Conservation (phyloP, 2,797 vertebrate genomes). For the Taeniopygia guttata region DNA sequence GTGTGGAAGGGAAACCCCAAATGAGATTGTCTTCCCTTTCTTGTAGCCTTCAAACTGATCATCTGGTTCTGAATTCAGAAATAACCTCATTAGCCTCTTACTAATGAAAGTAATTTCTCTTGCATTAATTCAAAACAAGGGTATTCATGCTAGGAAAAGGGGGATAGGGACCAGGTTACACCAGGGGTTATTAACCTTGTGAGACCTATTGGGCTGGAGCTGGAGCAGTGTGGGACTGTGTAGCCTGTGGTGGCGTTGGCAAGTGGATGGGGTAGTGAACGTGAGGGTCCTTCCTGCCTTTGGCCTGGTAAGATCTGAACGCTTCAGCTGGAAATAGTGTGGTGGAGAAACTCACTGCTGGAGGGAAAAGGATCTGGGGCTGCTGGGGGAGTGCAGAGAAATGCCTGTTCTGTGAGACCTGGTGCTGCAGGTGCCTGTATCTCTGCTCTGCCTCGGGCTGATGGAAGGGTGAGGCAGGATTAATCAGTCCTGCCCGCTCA, state of each 20-base stretch:
- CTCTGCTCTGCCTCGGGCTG: background rate
- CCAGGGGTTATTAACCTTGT: background rate
- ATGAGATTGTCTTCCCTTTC: background rate
- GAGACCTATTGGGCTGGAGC: background rate
- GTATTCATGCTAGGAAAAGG: background rate
- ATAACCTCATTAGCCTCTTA: background rate
- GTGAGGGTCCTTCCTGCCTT: background rate
- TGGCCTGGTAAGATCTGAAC: background rate
- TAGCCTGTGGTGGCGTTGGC: background rate
- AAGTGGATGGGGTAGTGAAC: background rate
- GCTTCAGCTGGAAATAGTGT: background rate
- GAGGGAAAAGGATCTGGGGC: background rate
- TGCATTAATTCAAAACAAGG: background rate
- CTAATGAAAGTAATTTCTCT: background rate
- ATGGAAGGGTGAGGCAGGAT: background rate
- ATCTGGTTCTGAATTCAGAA: background rate
- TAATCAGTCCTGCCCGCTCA: background rate
- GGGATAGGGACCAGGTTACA: background rate
- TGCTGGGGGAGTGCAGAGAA: background rate
- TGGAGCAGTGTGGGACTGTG: background rate
- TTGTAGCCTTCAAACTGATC: background rate
- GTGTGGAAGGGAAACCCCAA: background rate
- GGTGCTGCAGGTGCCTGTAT: rapidly evolving
- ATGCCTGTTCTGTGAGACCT: background rate
- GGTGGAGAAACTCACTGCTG: background rate